Base-by-base conservation (phyloP, 2,797 vertebrate species). In the Harpagifer antarcticus region DNA sequence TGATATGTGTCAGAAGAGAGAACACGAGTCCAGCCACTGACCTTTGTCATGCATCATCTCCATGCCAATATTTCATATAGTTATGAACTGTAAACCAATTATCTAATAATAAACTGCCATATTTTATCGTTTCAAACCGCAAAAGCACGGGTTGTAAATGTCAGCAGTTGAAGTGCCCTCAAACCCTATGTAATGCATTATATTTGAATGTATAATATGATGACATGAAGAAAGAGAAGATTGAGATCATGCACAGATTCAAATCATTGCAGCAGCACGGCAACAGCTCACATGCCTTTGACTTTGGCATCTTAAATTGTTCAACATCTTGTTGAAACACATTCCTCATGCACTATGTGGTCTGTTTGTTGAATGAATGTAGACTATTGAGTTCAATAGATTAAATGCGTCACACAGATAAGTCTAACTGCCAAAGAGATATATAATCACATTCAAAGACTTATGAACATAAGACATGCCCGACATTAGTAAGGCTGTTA, bases 371-470 rank as follows among this genome's bases (percentile, higher is more conserved):
- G 6, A 49, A 55, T 74, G 52, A 71, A 62, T 48, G 56, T 27
- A 61, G n/a, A 55, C 68, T 66, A 73, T 54, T 54, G 63, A 70
- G 53, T n/a, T 58, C 44, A 72, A 76, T 42, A 68, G 15, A 50
- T 78, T 2, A 57, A 42, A 66, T 63, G 68, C 64, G 56, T 84
- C 82, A 80, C 7, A 78, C 27, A 52, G 72, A 83, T 83, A 76
- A 76, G 37, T 74, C 47, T 44, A 57, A 65, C 15, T 55, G 42
- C 43, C 55, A 49, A 9, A 9, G 53, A 78, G 70, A 81, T 83
- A 81, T 19, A 65, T 59, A 82, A 74, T 85, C 73, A 57, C 42
- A 55, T 47, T 49, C 40, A 54, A 55, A 79, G 33, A 42, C 31
- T 47, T 45, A 58, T 50, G 45, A 68, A 59, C 15, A 43, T 33